These are phyloP conservation scores for Apodemus sylvaticus DNA, from an alignment of 2,113 vertebrate species.

Conservation along the genomic window DNA sequence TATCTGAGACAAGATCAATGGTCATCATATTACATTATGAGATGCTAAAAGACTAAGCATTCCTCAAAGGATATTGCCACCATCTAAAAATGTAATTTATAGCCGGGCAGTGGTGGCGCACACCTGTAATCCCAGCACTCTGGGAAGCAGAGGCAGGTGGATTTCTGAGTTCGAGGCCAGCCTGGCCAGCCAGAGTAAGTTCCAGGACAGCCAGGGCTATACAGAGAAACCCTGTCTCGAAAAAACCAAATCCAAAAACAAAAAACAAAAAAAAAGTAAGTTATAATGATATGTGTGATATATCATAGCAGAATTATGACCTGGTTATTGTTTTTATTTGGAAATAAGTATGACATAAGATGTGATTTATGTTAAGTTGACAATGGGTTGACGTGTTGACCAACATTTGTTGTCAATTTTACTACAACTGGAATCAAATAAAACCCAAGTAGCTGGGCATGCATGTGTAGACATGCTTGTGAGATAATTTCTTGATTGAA, in stretches of 20 bases:
- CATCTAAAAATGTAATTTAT: neutral
- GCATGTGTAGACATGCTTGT: neutral
- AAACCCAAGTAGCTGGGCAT: neutral
- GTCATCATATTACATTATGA: neutral
- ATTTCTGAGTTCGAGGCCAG: too few relatives aligned
- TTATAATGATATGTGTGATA: neutral
- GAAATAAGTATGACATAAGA: neutral
- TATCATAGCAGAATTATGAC: neutral
- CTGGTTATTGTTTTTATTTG: neutral
- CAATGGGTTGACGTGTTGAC: neutral
- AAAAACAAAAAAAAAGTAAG: too few relatives aligned
- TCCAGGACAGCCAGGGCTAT: too few relatives aligned
- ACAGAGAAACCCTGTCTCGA: too few relatives aligned
- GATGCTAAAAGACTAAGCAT: neutral
- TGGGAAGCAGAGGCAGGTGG: too few relatives aligned
- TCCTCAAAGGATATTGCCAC: neutral
- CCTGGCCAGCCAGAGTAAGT: too few relatives aligned
- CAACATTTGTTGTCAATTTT: neutral
- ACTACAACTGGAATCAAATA: neutral
- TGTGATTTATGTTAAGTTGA: neutral
- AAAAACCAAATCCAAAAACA: too few relatives aligned
- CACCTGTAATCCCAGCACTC: too few relatives aligned
- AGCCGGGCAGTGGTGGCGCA: too few relatives aligned
- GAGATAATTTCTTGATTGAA: neutral
- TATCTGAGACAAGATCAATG: neutral